phyloP scores from a whole-genome alignment of 1,140 invertebrate species.

The Drosophila pectinifera region DNA sequence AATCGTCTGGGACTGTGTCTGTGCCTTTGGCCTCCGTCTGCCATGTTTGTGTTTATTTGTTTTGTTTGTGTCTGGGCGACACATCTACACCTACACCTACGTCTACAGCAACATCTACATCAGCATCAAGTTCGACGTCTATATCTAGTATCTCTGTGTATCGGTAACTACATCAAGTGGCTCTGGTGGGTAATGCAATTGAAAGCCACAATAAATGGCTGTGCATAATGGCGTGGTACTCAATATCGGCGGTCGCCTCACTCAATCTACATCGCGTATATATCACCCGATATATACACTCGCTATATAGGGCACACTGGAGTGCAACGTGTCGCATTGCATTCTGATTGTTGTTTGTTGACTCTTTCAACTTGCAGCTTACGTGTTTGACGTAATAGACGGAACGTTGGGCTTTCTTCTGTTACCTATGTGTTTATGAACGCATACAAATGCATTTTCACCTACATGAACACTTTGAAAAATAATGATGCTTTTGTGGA shows the following conservation, averaged over 20 bases:
- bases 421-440: constrained; percentile 40
- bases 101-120: constrained; percentile 3
- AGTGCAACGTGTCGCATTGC: constrained; percentile 57
- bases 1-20: constrained; percentile 19
- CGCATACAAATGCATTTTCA: constrained; percentile 11
- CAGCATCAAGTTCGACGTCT: constrained; percentile 20
- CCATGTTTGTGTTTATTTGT: constrained; percentile 44
- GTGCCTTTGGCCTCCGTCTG: constrained; percentile 14
- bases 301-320: constrained; percentile 28
- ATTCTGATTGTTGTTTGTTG: constrained; percentile 56
- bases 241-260: constrained; percentile 42
- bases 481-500: background rate
- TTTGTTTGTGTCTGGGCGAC: constrained; percentile 42
- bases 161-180: constrained; percentile 38
- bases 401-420: constrained; percentile 40
- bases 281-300: constrained; percentile 40
- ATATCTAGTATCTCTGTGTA: constrained; percentile 21
- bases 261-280: constrained; percentile 20
- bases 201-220: constrained; percentile 70
- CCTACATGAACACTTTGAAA: background rate
- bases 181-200: constrained; percentile 52
- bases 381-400: constrained; percentile 56
- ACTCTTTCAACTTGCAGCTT: constrained; percentile 44
- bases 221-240: constrained; percentile 69
- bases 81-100: constrained; percentile 13